Evolutionary conservation across 2,113 vertebrate genomes (phyloP), one percentile per base, ranked within the genome.

Genomic region (Fregata magnificens): DNA sequence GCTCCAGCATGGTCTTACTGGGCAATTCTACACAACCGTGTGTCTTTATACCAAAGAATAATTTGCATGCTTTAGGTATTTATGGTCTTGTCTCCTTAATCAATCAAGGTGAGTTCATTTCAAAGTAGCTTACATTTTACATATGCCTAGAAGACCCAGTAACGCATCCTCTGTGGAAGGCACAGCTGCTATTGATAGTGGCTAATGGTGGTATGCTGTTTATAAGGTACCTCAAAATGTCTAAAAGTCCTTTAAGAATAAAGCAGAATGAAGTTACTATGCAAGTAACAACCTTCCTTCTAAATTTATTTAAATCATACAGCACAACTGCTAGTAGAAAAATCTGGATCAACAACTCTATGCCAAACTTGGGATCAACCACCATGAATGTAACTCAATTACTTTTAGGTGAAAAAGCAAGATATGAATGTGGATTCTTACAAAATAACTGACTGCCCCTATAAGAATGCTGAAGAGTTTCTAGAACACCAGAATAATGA

Each of bases 21-120:
- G 32, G 26, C 21, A 69, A 28, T 2, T 31, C 16, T 6, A 29
- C n/a, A 22, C 10, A 50, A 25, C 28, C 1, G 0, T 1, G 18
- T 25, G 1, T 10, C 31, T 21, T 58, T n/a, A 56, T 14, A 38
- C 34, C 10, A n/a, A 29, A 63, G 9, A 52, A 52, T 10, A 40
- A 56, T 28, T 61, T 65, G 2, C 25, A 32, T 4, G 0, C 13
- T 45, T 82, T 42, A 36, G 14, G 7, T 47, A 55, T n/a, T 82
- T n/a, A 32, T 16, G 19, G 34, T 29, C 34, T 62, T 25, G 6
- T 36, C 74, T 79, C 56, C 26, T 66, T 55, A 13, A 85, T 32
- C 8, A 28, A 5, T 3, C 11, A 53, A 61, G 25, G 11, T 7
- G 31, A 85, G 28, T 10, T 45, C 6, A 36, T 80, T 82, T 73